Evolutionary conservation across 1,140 invertebrate species (phyloP), one percentile per base, ranked within the genome.

Genomic region (Pseudachorutes palmiensis): DNA sequence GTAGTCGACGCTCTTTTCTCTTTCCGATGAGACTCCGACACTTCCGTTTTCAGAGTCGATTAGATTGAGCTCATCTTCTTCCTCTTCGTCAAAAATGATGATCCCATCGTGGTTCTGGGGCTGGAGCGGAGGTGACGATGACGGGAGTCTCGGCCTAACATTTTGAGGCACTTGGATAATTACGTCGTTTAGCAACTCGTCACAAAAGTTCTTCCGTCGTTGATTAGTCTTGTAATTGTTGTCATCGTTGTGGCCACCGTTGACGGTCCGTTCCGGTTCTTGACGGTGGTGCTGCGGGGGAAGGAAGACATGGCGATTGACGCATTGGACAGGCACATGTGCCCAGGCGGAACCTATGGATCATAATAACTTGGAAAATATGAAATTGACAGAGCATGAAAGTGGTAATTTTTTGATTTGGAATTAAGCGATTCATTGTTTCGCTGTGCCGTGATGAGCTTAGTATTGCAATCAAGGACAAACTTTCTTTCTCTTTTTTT

Each of bases 31-130:
- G 26, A 64, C 22, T 30, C 24, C 58, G n/a, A 62, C 24, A 16
- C 57, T 31, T n/a, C 65, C 65, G 14, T 62, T 36, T 31, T 69
- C 67, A 24, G 62, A 63, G n/a, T 66, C 65, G 16, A 62, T 41
- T 24, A 69, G 30, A 51, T 67, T 51, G 29, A 66, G 57, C 32
- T 61, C 66, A 48, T 67, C 62, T 51, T 65, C 67, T 29, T 70
- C 66, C 2, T 74, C 72, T 30, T 74, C 72, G 45, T 72, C 65
- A 62, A 74, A 74, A 45, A 70, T 68, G 55, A 74, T 74, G 33
- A 70, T 65, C 19, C 66, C 70, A 24, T 71, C 70, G 29, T 69
- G 62, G 45, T 64, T 64, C 2, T 1, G 14, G 36, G 51, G 51
- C 51, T 55, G 51, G 14, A 29, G 59, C 26, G 59, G 59, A 28